Base-by-base conservation (phyloP, 2,113 vertebrate genomes). In the Natator depressus region DNA sequence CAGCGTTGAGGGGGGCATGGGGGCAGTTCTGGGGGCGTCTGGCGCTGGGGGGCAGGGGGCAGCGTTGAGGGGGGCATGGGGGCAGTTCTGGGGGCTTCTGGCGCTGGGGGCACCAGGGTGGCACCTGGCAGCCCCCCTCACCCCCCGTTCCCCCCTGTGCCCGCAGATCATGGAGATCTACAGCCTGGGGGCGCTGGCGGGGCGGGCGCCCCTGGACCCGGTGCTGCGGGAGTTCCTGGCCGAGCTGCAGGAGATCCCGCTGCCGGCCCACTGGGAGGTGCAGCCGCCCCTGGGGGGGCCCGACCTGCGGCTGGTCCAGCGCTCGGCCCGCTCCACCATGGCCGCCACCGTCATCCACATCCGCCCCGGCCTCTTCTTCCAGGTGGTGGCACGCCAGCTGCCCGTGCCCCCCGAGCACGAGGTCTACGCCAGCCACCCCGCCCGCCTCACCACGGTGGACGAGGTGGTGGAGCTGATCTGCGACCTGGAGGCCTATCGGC, bases 91-190 rank as follows among this genome's bases (percentile, higher is more conserved):
- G 46, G 78, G 46, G 25, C 1, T 14, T 20, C 24, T 10, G 94
- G 92, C 79, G 1, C 94, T 92, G 1, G 93, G 90, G 94, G 96
- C 91, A 91, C 12, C 6, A 7, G 80, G 53, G n/a, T 17, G 13
- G 53, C 20, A 29, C 35, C 3, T 1, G 14, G 20, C n/a, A 8
- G 38, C 25, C 22, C 55, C 38, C 4, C 10, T 10, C 6, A 22
- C 5, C 75, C 72, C 69, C 49, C 50, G n/a, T 42, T 42, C 3
- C 55, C 38, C 57, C 82, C 93, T 94, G 50, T 95, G 85, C 82
- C 87, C 8, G 29, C 92, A 98, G 98, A 98, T 98, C 95, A 98
- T 97, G 82, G 97, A 98, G 97, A 97, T 98, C 91, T 98, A 97
- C 95, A 98, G 98, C 95, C 96, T 98, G 97, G 97, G 97, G 87